Evolutionary conservation across 2,113 vertebrate genomes (phyloP), one percentile per base, ranked within the genome.

Genomic region (Chaenogobius annularis): DNA sequence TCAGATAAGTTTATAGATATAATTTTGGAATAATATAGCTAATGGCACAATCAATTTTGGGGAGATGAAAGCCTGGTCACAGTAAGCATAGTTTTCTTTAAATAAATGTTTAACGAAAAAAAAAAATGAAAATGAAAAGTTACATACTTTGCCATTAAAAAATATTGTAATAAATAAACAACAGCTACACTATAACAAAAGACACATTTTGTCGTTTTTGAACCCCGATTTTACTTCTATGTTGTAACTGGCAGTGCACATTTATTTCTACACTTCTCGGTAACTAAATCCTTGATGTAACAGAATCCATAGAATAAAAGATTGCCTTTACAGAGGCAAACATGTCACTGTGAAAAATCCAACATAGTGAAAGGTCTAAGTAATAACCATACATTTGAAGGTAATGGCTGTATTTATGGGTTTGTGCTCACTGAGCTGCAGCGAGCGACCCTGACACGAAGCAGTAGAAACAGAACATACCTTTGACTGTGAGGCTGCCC

Each of bases 401-500:
- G 69, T 66, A 13, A 59, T 44, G 69, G 69, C 48, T 17, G 9
- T 15, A 48, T 48, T 55, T 55, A 22, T 55, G 44, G 47, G 46
- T 63, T n/a, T 40, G 66, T 72, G 59, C 50, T 52, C 68, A 66
- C 26, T 59, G 15, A 70, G 54, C 15, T 44, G 10, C 31, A 72
- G 35, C 50, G 46, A 72, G 35, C 50, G 46, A 80, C 50, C 14
- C 20, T 50, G 62, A 50, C 70, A 55, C 72, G 55, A 77, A 37
- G 61, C 76, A 70, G 9, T 62, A 14, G 43, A 47, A 75, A 73
- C 7, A 73, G 44, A 58, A 79, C 65, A 73, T 94, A 99, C 98
- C 98, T 96, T 99, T 99, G 22, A 98, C 95, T 46, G 95, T 72
- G 79, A 99, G 71, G 44, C 89, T 96, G 67, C 98, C 96, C 0